Base-by-base conservation (phyloP, 2,888 invertebrate species). In the Globia sparganii region DNA sequence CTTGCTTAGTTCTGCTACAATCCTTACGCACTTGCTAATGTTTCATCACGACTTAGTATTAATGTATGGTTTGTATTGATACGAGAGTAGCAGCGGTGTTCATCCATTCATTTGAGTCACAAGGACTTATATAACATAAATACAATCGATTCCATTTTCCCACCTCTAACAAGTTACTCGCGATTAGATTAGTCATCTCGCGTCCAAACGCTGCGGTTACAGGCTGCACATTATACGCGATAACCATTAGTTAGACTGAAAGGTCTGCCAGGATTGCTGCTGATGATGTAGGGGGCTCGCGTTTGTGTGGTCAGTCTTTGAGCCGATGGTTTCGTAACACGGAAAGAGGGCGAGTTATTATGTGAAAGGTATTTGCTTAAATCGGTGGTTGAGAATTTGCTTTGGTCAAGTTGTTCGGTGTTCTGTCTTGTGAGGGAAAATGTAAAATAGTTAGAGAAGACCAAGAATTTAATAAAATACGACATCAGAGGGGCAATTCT, bases 101-200 rank as follows among this genome's bases (percentile, higher is more conserved):
- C 8, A 9, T n/a, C n/a, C 56, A n/a, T 28, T 58, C 0, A 28
- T 58, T n/a, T 28, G 15, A 15, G 28, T 15, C 58, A 58, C 28
- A 58, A 58, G 28, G 15, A 58, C 15, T 58, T 15, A 13, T 13
- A 11, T 4, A n/a, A 53, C 9, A 11, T 25, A 25, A 53, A 53
- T 61, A 37, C n/a, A 58, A 43, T 84, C 74, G 75, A 71, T 75
- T n/a, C 31, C 3, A 0, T 49, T 9, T 56, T 37, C 66, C 58
- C 78, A 86, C 37, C 88, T 80, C 89, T 88, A 87, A 49, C 59
- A 67, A 88, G 89, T 90, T 90, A 86, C 83, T 37, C 83, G 85
- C 89, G 91, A 92, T 92, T 91, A 92, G 91, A 92, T 92, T 91
- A 92, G 88, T 86, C 86, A 84, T 86, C 83, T 79, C 61, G 70